Percentiles rank a stretch among this genome's conserved stretches.
Evolutionary conservation across 2,797 vertebrate species (phyloP).

Genomic region (Steatocranus sp.): DNA sequence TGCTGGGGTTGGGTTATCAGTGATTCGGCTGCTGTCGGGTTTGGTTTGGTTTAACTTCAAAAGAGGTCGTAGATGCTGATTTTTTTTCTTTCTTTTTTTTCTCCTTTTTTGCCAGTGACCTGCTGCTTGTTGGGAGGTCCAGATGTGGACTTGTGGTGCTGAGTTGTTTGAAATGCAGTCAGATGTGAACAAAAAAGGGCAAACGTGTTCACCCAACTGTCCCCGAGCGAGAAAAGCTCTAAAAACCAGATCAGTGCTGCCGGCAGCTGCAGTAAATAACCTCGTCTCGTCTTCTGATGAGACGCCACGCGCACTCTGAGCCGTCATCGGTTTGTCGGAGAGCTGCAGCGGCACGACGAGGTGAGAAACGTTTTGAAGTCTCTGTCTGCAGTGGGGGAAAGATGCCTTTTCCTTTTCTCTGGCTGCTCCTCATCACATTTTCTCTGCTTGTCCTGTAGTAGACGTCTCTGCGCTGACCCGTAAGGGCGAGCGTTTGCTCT

Average conservation of each 20-base stretch:
- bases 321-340: accelerated
- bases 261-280: neutral
- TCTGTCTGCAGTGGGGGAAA: neutral
- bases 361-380: neutral
- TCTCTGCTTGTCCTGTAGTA: neutral
- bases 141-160: neutral
- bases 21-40: neutral
- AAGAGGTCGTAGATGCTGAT: neutral
- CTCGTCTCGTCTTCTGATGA: neutral
- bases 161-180: neutral
- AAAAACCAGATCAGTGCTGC: constrained; percentile 5
- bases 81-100: neutral
- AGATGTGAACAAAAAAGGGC: neutral
- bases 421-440: neutral
- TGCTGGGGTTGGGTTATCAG: neutral
- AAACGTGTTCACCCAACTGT: neutral
- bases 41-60: neutral
- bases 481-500: neutral
- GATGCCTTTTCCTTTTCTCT: neutral
- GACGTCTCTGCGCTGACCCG: neutral
- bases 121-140: neutral
- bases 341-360: neutral
- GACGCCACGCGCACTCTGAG: neutral
- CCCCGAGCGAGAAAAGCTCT: neutral
- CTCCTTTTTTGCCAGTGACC: neutral